phyloP scores from a whole-genome alignment of 2,797 vertebrate species.

The Ctenochaetus hawaiiensis region DNA sequence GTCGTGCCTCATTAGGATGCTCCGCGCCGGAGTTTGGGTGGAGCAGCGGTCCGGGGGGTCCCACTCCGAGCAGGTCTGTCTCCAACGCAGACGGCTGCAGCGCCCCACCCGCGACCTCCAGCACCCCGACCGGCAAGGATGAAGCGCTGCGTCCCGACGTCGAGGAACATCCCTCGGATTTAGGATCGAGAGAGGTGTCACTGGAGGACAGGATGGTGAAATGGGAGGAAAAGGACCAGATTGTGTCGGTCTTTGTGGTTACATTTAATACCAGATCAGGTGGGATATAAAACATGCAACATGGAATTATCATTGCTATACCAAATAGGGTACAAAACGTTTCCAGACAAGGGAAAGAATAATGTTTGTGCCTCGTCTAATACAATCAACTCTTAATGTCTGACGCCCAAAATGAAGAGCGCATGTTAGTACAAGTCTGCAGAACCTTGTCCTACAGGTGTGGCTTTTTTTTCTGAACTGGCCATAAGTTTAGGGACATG shows the following conservation, averaged over 20 bases:
- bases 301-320: not conserved
- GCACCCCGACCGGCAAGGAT: conserved; percentile 47
- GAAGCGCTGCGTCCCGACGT: conserved; percentile 52
- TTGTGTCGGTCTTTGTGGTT: conserved; percentile 93
- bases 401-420: conserved; percentile 29
- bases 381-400: not conserved
- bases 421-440: conserved; percentile 44
- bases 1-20: conserved; percentile 69
- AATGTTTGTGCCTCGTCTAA: conserved; percentile 1
- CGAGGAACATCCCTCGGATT: conserved; percentile 62
- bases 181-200: conserved; percentile 57
- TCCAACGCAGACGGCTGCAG: conserved; percentile 63
- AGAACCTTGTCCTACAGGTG: conserved; percentile 66
- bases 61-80: conserved; percentile 52
- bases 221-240: conserved; percentile 92
- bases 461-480: conserved; percentile 62
- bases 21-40: conserved; percentile 74
- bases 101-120: conserved; percentile 73
- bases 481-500: conserved; percentile 44
- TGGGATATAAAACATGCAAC: conserved; percentile 63
- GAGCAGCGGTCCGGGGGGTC: conserved; percentile 78
- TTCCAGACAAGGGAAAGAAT: not conserved
- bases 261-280: conserved; percentile 93
- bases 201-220: conserved; percentile 79
- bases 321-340: not conserved